Conservation (phyloP, 2,888 invertebrate species). For the Augiades crinisus region DNA sequence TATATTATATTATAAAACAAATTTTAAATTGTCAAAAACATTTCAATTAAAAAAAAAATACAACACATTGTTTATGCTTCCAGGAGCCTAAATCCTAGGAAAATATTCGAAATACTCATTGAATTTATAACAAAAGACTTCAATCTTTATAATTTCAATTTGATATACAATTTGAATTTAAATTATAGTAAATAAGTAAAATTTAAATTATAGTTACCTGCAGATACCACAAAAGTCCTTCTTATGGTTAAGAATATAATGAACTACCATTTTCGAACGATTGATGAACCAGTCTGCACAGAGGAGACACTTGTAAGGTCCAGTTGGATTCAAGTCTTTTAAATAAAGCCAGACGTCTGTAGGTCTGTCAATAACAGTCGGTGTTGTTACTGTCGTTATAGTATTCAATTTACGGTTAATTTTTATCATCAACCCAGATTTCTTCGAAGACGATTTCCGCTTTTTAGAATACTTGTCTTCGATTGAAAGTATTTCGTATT, state of each 20-base stretch:
- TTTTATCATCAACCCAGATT: conserved; percentile 37
- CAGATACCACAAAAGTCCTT: conserved; percentile 77
- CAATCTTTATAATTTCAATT: too few relatives aligned
- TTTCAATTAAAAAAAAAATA: too few relatives aligned
- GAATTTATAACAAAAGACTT: too few relatives aligned
- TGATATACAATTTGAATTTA: too few relatives aligned
- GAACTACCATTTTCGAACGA: conserved; percentile 66
- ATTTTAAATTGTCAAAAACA: too few relatives aligned
- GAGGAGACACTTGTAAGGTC: conserved; percentile 71
- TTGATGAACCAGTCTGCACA: conserved; percentile 76
- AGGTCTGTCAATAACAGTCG: conserved; percentile 58
- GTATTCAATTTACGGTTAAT: conserved; percentile 38
- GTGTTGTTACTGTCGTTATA: conserved; percentile 31
- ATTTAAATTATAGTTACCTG: conserved; percentile 49
- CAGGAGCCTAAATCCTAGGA: too few relatives aligned
- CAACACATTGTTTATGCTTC: too few relatives aligned
- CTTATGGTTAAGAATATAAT: conserved; percentile 75
- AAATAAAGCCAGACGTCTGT: conserved; percentile 73
- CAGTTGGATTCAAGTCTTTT: conserved; percentile 69
- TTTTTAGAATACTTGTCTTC: conserved; percentile 33
- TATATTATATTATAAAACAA: too few relatives aligned
- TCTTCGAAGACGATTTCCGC: conserved; percentile 41
- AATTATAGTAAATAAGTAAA: too few relatives aligned
- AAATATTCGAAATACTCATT: too few relatives aligned
- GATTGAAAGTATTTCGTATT: conserved; percentile 27